Base-by-base conservation (phyloP, 2,888 invertebrate genomes). In the Heliconius ismenius region DNA sequence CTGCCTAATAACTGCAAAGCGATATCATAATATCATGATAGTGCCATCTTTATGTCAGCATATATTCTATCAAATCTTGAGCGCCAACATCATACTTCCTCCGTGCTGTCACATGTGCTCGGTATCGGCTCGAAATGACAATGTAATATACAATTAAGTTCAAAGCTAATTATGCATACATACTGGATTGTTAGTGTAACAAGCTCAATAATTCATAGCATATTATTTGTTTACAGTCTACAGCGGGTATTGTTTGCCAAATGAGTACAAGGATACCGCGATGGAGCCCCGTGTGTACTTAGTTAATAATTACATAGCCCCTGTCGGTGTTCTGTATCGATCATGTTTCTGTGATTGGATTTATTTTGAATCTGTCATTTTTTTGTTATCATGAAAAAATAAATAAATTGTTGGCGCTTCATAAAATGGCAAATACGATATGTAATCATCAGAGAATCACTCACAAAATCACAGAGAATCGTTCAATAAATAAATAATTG, bases 221-320 rank as follows among this genome's bases (percentile, higher is more conserved):
- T 87, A 87, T 87, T 91, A 91, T 91, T 92, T 92, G 91, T 91
- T 91, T 92, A 88, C 89, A 84, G 84, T 89, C 84, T 88, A 86
- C 89, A 87, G 83, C 84, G 85, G 85, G 84, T 87, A 88, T 86
- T 93, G 92, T 93, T 92, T 92, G 89, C 84, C 81, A 84, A 89
- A 89, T 88, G 89, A 89, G 90, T 89, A 91, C 91, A 92, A 91
- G 91, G 91, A 91, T 90, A 86, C 88, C 87, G 84, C 89, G 89
- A 90, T 90, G 90, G 87, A 91, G 89, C 87, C 85, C 86, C 83
- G 78, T 92, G 90, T 92, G 87, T 92, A 84, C 87, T 87, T 86
- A 87, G 90, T 89, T 90, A 92, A 92, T 92, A 93, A 92, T 92
- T 92, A 91, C 92, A 91, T 90, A 89, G 88, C 83, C 85, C 79